Evolutionary conservation across 2,113 vertebrate genomes (phyloP), one percentile per base, ranked within the genome.

Genomic region (Spizaetus ornatus): DNA sequence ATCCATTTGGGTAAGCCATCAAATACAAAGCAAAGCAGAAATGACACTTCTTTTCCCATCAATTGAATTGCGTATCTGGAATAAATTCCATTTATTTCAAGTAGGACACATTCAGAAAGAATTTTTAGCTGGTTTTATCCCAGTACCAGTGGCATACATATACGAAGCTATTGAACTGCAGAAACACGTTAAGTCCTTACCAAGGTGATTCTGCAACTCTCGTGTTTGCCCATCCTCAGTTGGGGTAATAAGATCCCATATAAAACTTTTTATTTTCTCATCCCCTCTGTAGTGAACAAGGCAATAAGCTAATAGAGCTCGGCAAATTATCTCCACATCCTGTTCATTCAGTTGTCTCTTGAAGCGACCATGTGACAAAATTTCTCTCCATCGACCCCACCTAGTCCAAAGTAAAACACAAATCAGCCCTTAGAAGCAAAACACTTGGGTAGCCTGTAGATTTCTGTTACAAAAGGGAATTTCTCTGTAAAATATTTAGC

Each of bases 221-320:
- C 99, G 98, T 62, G 99, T 99, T 50, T 98, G 99, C 18, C 99
- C 99, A 36, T 99, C 99, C 88, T 99, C 99, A 19, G 98, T 98
- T 21, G 99, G 99, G 25, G 99, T 99, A 69, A 99, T 99, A 70
- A 99, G 99, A 96, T 99, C 99, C 99, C 99, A 99, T 97, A 99
- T 99, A 97, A 99, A 99, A 96, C 99, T 98, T 98, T 99, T 99
- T 87, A 99, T 99, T 97, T 99, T 99, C 98, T 99, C 99, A 92
- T 99, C 99, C 61, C 99, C 99, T 82, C 99, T 98, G 96, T 99
- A 99, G 97, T 99, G 99, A 89, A 99, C 98, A 26, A 99, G 98
- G 87, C 99, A 99, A 95, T 99, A 99, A 31, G 99, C 98, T 85
- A 99, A 97, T 1, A 99, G 98, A 7, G 99, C 99, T 77, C 99